phyloP scores from a whole-genome alignment of 1,140 invertebrate species.

The Eulimnadia texana region DNA sequence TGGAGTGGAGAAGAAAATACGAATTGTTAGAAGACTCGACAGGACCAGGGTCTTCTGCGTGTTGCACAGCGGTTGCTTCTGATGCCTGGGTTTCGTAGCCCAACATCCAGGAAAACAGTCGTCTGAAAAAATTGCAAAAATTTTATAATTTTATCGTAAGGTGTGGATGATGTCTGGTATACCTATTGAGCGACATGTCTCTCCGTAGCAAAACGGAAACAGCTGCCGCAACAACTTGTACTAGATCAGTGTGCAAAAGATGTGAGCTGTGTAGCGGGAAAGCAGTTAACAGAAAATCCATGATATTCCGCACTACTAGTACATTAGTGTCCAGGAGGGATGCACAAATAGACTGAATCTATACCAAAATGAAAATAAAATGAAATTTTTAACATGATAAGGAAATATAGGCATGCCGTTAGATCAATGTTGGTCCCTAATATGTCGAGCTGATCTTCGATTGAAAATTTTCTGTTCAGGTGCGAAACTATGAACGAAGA shows the following conservation, averaged over 20 bases:
- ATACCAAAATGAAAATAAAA: conserved; percentile 17
- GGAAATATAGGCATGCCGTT: conserved; percentile 49
- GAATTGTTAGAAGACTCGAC: conserved; percentile 28
- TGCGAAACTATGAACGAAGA: conserved; percentile 66
- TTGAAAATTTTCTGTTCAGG: conserved; percentile 63
- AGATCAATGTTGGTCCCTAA: conserved; percentile 73
- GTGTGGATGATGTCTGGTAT: neutral
- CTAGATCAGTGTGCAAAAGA: conserved; percentile 54
- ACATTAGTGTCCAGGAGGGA: conserved; percentile 66
- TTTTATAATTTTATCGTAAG: no score
- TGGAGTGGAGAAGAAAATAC: conserved; percentile 63
- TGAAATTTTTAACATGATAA: no score
- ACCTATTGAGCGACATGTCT: conserved; percentile 83
- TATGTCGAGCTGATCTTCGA: conserved; percentile 72
- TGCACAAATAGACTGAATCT: conserved; percentile 49
- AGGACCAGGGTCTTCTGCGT: conserved; percentile 23
- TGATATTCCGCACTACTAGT: conserved; percentile 68
- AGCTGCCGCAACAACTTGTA: conserved; percentile 59
- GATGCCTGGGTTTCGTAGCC: conserved; percentile 47
- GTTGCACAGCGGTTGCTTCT: conserved; percentile 31
- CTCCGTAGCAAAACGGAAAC: conserved; percentile 68
- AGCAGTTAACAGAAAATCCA: conserved; percentile 68
- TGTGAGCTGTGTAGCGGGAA: conserved; percentile 76
- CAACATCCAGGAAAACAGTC: conserved; percentile 69
- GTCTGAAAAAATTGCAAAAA: conserved; percentile 31